Evolutionary conservation across 2,888 invertebrate species (phyloP).

Genomic region (Charanyca ferruginea): DNA sequence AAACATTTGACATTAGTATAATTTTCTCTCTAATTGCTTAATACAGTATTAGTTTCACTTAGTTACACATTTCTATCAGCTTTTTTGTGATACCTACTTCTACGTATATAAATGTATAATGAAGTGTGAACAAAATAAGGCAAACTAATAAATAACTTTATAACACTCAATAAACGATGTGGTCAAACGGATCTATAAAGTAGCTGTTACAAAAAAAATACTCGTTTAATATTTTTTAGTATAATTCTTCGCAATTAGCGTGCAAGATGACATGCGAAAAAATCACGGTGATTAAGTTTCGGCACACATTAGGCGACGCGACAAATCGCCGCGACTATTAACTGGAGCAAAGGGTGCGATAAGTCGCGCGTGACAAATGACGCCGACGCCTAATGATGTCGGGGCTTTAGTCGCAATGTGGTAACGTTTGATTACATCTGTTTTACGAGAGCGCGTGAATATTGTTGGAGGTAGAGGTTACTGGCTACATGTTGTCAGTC

Average conservation of each 20-base stretch:
- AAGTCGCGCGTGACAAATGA: slow-evolving; percentile 81
- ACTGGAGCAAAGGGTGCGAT: slow-evolving; percentile 76
- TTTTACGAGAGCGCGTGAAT: slow-evolving; percentile 52
- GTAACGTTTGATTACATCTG: slow-evolving; percentile 62
- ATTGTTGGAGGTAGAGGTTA: slow-evolving; percentile 17
- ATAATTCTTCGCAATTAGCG: slow-evolving; percentile 32
- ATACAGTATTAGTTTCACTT: too few relatives aligned
- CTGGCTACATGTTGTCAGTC: too few relatives aligned
- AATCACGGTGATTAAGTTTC: slow-evolving; percentile 63
- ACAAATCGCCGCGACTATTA: slow-evolving; percentile 77
- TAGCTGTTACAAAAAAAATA: slow-evolving; percentile 1
- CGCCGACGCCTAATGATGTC: slow-evolving; percentile 76
- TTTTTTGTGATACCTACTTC: neutral
- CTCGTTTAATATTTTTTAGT: slow-evolving; percentile 8
- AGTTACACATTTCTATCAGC: neutral
- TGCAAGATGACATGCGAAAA: slow-evolving; percentile 57
- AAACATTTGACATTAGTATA: too few relatives aligned
- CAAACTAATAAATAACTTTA: slow-evolving; percentile 9
- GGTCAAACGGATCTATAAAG: neutral
- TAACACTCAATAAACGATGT: slow-evolving; percentile 8
- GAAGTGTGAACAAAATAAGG: neutral
- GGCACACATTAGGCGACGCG: slow-evolving; percentile 65
- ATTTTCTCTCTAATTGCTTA: too few relatives aligned
- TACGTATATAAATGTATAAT: neutral
- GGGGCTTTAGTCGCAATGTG: slow-evolving; percentile 63